phyloP scores from a whole-genome alignment of 2,888 invertebrate genomes.

The Dicyrtoma fusca region DNA sequence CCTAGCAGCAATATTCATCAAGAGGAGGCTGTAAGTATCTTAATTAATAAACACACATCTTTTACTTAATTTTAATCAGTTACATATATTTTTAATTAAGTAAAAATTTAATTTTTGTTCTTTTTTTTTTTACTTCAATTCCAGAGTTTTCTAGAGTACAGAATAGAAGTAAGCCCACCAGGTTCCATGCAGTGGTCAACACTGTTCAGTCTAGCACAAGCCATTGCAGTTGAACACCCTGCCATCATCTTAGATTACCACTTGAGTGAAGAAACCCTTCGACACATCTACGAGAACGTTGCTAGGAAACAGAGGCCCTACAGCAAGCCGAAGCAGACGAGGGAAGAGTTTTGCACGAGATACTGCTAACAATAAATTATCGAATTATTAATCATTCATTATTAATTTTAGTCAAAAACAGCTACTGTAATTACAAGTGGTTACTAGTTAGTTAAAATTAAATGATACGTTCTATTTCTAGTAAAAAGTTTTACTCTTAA shows the following conservation, averaged over 20 bases:
- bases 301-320: constrained; percentile 19
- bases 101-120: too few relatives aligned
- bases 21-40: not conserved
- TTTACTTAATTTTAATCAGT: too few relatives aligned
- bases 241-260: constrained; percentile 7
- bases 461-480: too few relatives aligned
- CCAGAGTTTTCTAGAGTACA: constrained; percentile 15
- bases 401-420: too few relatives aligned
- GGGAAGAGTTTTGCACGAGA: constrained; percentile 23
- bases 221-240: not conserved
- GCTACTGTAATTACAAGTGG: too few relatives aligned
- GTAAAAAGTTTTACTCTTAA: too few relatives aligned
- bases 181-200: not conserved
- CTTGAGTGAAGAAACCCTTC: constrained; percentile 11
- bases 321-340: not conserved
- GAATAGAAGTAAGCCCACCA: not conserved
- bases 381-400: too few relatives aligned
- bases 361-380: constrained; percentile 24
- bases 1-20: not conserved
- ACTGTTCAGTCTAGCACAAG: constrained; percentile 9
- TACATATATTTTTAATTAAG: too few relatives aligned
- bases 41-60: not conserved
- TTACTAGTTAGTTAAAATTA: too few relatives aligned
- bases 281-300: constrained; percentile 1
- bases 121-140: too few relatives aligned